Evolutionary conservation across 2,797 vertebrate species (phyloP).

Genomic region (Meda fulgida): DNA sequence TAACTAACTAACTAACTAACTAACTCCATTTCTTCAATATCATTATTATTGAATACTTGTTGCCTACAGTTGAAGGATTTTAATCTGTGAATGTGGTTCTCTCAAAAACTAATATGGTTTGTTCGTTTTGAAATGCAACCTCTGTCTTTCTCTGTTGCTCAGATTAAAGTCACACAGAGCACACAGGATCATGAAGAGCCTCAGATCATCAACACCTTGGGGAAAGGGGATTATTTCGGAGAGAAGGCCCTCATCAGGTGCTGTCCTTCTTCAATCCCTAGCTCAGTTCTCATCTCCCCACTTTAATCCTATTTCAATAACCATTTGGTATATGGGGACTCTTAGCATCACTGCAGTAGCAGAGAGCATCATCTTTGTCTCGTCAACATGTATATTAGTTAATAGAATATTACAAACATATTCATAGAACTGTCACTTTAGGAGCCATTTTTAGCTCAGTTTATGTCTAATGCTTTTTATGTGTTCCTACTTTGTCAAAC

Average conservation of each 20-base stretch:
- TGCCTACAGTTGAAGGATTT: background rate
- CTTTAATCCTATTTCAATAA: background rate
- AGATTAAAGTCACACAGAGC: constrained; percentile 93
- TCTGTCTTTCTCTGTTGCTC: constrained; percentile 46
- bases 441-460: constrained; percentile 1
- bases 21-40: background rate
- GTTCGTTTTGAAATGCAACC: constrained; percentile 14
- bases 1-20: constrained; percentile 19
- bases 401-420: background rate
- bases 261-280: constrained; percentile 9
- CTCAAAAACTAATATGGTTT: background rate
- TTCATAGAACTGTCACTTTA: background rate
- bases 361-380: background rate
- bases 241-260: constrained; percentile 96
- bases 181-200: constrained; percentile 80
- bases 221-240: constrained; percentile 93
- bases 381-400: background rate
- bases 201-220: constrained; percentile 88
- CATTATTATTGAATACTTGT: constrained; percentile 8
- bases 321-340: constrained; percentile 1
- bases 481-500: constrained; percentile 51
- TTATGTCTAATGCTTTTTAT: constrained; percentile 9
- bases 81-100: background rate
- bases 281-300: constrained; percentile 23
- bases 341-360: background rate